phyloP scores from a whole-genome alignment of 1,140 invertebrate genomes.

The Drosophila busckii region DNA sequence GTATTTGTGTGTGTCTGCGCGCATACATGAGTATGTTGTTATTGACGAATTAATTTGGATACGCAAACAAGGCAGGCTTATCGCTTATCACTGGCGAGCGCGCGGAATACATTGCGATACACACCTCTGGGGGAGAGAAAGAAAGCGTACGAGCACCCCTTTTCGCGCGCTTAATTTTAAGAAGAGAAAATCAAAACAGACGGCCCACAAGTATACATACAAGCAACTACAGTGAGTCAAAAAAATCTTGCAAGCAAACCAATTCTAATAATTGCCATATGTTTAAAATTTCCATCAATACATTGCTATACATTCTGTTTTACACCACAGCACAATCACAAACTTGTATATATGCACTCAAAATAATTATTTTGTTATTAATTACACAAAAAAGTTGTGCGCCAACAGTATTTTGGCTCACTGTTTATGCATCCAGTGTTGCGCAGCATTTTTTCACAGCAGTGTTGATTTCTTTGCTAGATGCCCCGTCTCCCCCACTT shows the following conservation, averaged over 20 bases:
- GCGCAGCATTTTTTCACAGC: conserved; percentile 36
- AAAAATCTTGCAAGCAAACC: too few relatives aligned
- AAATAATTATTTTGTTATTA: too few relatives aligned
- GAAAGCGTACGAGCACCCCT: conserved; percentile 74
- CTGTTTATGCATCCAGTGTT: conserved; percentile 32
- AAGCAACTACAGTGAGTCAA: conserved; percentile 38
- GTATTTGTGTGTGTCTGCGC: conserved; percentile 10
- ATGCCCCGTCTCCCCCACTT: conserved; percentile 15
- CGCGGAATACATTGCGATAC: conserved; percentile 46
- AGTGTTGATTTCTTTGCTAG: conserved; percentile 41
- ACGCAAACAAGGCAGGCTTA: conserved; percentile 61
- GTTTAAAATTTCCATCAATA: too few relatives aligned
- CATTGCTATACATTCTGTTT: too few relatives aligned
- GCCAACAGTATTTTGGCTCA: too few relatives aligned
- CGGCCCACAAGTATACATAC: conserved; percentile 45
- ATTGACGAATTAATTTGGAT: conserved; percentile 35
- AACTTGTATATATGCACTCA: too few relatives aligned
- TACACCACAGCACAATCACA: too few relatives aligned
- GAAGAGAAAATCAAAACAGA: conserved; percentile 76
- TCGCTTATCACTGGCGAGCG: conserved; percentile 56
- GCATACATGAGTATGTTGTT: conserved; percentile 24
- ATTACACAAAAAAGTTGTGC: too few relatives aligned
- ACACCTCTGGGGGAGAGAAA: conserved; percentile 35
- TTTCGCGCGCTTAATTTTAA: conserved; percentile 71
- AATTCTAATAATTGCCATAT: too few relatives aligned